These are phyloP conservation scores for Anabacerthia variegaticeps DNA, from an alignment of 2,797 vertebrate genomes.

Conservation along the genomic window DNA sequence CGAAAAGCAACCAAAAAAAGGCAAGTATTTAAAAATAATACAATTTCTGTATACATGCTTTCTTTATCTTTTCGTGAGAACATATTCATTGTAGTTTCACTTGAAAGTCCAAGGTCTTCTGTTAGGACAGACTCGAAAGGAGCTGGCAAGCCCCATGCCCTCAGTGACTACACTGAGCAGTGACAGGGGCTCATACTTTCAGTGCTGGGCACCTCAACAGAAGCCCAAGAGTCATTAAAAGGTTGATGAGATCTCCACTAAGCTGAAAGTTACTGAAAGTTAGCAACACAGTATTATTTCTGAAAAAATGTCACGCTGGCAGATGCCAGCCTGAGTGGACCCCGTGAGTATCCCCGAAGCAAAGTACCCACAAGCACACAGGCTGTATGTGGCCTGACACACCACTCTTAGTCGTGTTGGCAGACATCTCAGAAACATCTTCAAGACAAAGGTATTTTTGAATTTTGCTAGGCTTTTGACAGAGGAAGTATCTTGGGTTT, in stretches of 20 bases:
- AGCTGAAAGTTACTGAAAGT: not conserved
- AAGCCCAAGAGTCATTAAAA: not conserved
- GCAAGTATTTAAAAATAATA: not conserved
- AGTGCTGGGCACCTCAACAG: rapidly evolving
- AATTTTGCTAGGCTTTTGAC: not conserved
- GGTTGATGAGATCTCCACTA: not conserved
- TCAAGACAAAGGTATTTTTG: not conserved
- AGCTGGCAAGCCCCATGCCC: not conserved
- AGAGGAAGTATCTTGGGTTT: not conserved
- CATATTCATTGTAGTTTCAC: not conserved
- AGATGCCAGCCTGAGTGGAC: not conserved
- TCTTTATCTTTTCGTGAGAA: not conserved
- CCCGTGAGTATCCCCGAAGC: rapidly evolving
- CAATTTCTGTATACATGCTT: not conserved
- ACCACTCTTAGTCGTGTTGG: rapidly evolving
- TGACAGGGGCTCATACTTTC: not conserved
- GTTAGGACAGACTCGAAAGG: not conserved
- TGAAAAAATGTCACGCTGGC: not conserved
- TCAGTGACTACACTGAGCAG: not conserved
- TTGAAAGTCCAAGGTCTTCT: not conserved
- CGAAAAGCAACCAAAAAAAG: not conserved
- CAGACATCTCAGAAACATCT: not conserved
- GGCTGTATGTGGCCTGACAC: rapidly evolving
- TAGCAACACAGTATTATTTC: not conserved
- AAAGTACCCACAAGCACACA: not conserved